A percentile compares a stretch with the other conserved stretches of the same genome.
phyloP scores from a whole-genome alignment of 2,797 vertebrate species.

The Anguilla marmorata region DNA sequence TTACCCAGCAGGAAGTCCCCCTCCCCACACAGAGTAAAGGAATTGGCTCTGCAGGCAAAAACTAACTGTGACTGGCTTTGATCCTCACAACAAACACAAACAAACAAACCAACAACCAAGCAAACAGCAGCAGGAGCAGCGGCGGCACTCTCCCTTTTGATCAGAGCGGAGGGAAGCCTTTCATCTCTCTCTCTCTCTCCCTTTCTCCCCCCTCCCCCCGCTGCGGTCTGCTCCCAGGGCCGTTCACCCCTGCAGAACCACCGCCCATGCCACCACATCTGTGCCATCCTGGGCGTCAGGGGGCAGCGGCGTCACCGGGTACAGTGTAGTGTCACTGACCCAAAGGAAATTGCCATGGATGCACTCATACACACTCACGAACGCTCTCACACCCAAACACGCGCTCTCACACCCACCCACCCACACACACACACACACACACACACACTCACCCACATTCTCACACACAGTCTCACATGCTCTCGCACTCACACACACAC shows the following conservation, averaged over 20 bases:
- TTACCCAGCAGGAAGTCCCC: constrained; percentile 71
- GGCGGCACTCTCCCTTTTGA: constrained; percentile 75
- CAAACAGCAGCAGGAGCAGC: constrained; percentile 59
- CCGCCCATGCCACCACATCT: not conserved
- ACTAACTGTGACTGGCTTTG: constrained; percentile 82
- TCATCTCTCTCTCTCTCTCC: constrained; percentile 64
- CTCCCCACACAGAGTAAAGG: constrained; percentile 71
- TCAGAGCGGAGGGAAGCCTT: constrained; percentile 68
- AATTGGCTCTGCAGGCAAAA: constrained; percentile 74
- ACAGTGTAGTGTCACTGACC: not conserved
- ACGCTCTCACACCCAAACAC: not conserved
- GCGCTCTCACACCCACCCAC: no score
- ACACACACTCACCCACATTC: not conserved
- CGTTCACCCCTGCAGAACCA: not conserved
- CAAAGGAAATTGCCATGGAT: not conserved
- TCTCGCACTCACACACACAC: not conserved
- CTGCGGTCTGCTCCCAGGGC: not conserved
- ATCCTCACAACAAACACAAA: constrained; percentile 72
- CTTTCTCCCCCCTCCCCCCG: not conserved
- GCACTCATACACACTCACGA: no score
- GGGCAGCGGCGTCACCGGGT: not conserved
- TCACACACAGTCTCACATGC: no score
- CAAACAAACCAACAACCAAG: constrained; percentile 52
- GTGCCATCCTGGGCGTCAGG: not conserved
- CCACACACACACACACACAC: not conserved